These are phyloP conservation scores for Nyleta sp. DNA, from an alignment of 2,888 invertebrate species.

Conservation along the genomic window DNA sequence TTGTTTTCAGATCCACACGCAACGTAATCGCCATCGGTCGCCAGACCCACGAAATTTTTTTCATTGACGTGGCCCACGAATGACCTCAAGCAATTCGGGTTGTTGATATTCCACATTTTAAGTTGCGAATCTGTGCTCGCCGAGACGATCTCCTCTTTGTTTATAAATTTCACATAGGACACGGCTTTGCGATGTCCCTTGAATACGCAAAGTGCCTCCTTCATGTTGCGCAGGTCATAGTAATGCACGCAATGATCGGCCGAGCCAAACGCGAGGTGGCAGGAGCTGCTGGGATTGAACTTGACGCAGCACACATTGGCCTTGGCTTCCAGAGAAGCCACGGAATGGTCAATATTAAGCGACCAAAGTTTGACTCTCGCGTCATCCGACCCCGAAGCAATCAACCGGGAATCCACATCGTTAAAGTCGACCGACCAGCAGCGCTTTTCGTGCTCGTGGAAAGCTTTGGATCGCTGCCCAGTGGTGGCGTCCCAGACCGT, in stretches of 20 bases:
- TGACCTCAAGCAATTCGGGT: constrained; percentile 90
- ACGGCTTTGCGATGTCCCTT: constrained; percentile 97
- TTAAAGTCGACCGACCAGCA: constrained; percentile 99
- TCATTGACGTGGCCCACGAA: constrained; percentile 97
- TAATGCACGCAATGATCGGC: constrained; percentile 99
- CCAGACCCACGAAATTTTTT: constrained; percentile 97
- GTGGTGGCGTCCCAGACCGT: constrained; percentile 96
- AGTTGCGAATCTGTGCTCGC: constrained; percentile 96
- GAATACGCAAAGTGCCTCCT: constrained; percentile 91
- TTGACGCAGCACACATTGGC: constrained; percentile 98
- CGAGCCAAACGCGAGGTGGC: constrained; percentile 96
- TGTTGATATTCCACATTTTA: constrained; percentile 94
- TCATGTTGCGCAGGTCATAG: constrained; percentile 94
- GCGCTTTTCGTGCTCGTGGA: constrained; percentile 96
- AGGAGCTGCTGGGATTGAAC: constrained; percentile 92
- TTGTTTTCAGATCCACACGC: constrained; percentile 98
- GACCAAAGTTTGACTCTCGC: constrained; percentile 97
- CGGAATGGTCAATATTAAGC: constrained; percentile 92
- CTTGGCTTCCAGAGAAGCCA: constrained; percentile 94
- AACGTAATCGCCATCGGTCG: constrained; percentile 95
- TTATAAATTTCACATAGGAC: constrained; percentile 96
- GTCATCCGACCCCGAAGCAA: constrained; percentile 97
- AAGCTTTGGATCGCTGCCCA: constrained; percentile 88
- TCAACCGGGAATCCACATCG: constrained; percentile 92
- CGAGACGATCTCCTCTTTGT: constrained; percentile 92